Evolutionary conservation across 2,888 invertebrate genomes (phyloP), one percentile per base, ranked within the genome.

Genomic region (Himalopsyche kuldschensis): DNA sequence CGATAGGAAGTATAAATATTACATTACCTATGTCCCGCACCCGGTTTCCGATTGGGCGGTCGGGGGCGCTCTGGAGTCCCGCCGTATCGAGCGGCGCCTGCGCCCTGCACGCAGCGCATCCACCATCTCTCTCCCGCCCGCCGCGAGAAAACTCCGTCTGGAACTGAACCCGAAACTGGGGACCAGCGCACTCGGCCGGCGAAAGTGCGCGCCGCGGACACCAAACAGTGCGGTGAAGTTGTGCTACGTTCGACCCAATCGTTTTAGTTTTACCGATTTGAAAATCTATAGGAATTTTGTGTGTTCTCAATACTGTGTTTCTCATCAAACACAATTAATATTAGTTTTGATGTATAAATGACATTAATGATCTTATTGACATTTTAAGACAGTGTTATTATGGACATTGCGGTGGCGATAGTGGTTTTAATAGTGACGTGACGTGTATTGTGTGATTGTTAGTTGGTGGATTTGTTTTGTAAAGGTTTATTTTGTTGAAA

Each of bases 71-170:
- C 79, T 35, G 17, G 55, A 30, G 24, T 75, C 17, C 46, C 63
- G 77, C 78, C 31, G 31, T 84, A 84, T 84, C 82, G 84, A 84
- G 82, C 84, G 84, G 78, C 82, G 84, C 84, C 46, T 31, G 84
- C 84, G 84, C 84, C 27, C 31, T 41, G 10, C 48, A 46, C 63
- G 46, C 32, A 75, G 69, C 76, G 75, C 83, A 48, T 78, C n/a
- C n/a, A 55, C 48, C 41, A 17, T 48, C n/a, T 31, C 48, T 15
- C 8, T 3, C 11, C 31, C 5, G 30, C 79, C 48, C 55, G 46
- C 48, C 35, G 31, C n/a, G 5, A 27, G 31, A 15, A 35, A 63
- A n/a, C 20, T 20, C 63, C 32, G 24, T 63, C 79, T n/a, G 24
- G 79, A 79, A 48, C 47, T n/a, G 24, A 17, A 78, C 24, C 55